Conservation (phyloP, 37 sponge, comb jelly and placozoan genomes). For the Ianthella basta region DNA sequence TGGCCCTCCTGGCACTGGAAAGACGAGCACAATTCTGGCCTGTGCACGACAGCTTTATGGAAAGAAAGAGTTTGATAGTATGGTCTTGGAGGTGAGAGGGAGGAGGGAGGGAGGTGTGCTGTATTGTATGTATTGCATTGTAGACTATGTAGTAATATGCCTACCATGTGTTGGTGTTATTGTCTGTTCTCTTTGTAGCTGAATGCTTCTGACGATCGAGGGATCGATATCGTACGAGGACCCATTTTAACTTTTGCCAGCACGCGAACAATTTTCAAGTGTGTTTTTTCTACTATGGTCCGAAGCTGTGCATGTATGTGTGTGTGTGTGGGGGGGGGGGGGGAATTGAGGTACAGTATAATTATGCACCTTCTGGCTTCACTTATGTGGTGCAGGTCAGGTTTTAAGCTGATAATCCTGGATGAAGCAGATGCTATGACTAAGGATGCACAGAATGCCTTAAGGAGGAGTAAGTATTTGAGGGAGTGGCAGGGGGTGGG, state of each 20-base stretch:
- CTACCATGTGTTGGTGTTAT: neutral
- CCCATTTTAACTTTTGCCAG: conserved; percentile 93
- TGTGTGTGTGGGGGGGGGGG: too few species aligned
- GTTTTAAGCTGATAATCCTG: conserved; percentile 93
- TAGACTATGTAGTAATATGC: neutral
- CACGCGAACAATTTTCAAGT: conserved; percentile 89
- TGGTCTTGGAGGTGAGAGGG: conserved; percentile 87
- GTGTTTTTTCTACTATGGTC: conserved; percentile 3
- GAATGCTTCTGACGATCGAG: conserved; percentile 99
- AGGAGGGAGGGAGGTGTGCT: neutral
- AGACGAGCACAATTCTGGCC: conserved; percentile 97
- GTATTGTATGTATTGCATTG: neutral
- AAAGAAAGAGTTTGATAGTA: conserved; percentile 82
- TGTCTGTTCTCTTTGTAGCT: conserved; percentile 44
- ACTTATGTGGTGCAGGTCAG: conserved; percentile 58
- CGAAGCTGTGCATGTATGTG: too few species aligned
- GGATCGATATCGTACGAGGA: conserved; percentile 97
- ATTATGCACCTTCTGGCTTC: neutral
- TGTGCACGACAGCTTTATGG: conserved; percentile 86
- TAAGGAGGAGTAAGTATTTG: conserved; percentile 72
- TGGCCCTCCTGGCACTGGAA: conserved; percentile 99
- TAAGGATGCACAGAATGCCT: conserved; percentile 97
- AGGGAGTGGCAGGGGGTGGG: neutral
- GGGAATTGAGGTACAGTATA: neutral
- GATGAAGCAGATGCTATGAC: conserved; percentile 99